Conservation (phyloP, 2,888 invertebrate species). For the Lamellibrachia columna region DNA sequence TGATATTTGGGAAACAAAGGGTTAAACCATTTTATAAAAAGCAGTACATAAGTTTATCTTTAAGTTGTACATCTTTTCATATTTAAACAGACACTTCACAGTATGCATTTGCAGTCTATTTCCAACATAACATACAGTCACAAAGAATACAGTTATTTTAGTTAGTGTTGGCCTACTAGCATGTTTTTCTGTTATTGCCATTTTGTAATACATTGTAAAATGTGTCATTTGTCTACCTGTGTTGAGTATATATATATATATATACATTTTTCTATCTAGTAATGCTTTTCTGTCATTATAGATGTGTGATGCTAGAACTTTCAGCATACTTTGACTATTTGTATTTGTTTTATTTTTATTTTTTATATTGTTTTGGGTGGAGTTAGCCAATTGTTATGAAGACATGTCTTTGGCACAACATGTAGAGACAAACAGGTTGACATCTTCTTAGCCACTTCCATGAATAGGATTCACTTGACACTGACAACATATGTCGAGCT, state of each 20-base stretch:
- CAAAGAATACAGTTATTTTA: neutral
- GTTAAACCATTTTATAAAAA: neutral
- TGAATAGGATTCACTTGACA: no score
- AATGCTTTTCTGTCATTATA: neutral
- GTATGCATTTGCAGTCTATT: neutral
- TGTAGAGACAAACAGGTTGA: no score
- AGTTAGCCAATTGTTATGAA: no score
- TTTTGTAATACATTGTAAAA: neutral
- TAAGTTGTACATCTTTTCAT: neutral
- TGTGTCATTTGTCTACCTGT: neutral
- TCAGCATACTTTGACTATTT: neutral
- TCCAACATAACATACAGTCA: neutral
- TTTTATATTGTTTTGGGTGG: neutral
- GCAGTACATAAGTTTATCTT: neutral
- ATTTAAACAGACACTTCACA: neutral
- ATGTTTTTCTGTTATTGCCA: neutral
- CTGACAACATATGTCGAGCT: no score
- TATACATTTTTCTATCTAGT: neutral
- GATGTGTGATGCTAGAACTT: neutral
- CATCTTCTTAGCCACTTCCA: no score
- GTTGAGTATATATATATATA: neutral
- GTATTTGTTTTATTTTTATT: neutral
- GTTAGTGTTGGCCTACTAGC: neutral
- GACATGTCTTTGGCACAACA: no score
- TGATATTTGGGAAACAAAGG: conserved; percentile 6